A percentile compares a stretch with the other conserved stretches of the same genome.
phyloP scores from a whole-genome alignment of 2,113 vertebrate species.

The Cololabis saira region DNA sequence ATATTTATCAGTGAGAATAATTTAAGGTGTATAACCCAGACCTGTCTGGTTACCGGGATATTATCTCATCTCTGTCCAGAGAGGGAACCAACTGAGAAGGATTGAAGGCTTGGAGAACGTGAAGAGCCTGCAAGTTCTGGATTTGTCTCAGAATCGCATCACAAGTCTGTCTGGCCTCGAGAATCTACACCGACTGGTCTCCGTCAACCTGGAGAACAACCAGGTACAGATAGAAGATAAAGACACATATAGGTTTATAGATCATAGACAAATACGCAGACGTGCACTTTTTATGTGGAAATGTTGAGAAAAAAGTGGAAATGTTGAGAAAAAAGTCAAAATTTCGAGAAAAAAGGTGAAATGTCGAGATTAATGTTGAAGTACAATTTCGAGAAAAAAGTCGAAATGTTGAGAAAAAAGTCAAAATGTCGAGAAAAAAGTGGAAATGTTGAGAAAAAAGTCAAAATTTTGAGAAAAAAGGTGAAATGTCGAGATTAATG shows the following conservation, averaged over 20 bases:
- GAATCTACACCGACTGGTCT: conserved; percentile 81
- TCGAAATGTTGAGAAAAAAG: no score
- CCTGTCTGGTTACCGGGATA: conserved; percentile 10
- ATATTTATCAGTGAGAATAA: conserved; percentile 54
- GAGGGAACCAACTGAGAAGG: conserved; percentile 85
- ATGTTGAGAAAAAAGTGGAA: no score
- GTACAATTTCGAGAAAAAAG: no score
- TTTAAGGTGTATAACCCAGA: conserved; percentile 27
- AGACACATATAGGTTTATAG: not conserved
- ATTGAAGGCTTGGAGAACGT: conserved; percentile 84
- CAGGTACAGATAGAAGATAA: conserved; percentile 78
- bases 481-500: no score
- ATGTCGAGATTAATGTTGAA: no score
- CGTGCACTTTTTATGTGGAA: not conserved
- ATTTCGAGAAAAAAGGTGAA: no score
- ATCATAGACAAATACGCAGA: not conserved
- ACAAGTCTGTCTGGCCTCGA: conserved; percentile 86
- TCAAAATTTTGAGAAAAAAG: no score
- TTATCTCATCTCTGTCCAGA: conserved; percentile 74
- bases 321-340: no score
- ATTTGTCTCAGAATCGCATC: conserved; percentile 89
- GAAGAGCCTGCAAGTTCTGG: conserved; percentile 81
- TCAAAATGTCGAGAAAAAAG: no score
- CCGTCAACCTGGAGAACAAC: conserved; percentile 88
- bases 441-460: no score